A percentile compares a stretch with the other conserved stretches of the same genome.
phyloP scores from a whole-genome alignment of 2,888 invertebrate species.

The Drosophila anomelani region DNA sequence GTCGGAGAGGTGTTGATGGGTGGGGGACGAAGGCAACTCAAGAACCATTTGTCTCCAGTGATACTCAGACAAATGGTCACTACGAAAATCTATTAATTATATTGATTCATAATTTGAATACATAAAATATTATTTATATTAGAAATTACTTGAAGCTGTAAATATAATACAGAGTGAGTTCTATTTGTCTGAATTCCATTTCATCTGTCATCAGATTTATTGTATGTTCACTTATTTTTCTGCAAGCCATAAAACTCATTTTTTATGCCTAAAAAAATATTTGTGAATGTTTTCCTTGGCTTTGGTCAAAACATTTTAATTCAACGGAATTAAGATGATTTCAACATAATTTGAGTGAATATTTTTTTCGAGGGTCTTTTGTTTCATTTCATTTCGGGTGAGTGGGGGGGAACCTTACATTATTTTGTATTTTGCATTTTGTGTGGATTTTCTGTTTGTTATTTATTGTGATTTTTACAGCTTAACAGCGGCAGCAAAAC shows the following conservation, averaged over 20 bases:
- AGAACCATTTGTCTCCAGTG: conserved; percentile 33
- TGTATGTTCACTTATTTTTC: conserved; percentile 7
- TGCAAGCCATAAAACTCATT: conserved; percentile 17
- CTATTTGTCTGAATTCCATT: neutral
- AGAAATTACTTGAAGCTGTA: neutral
- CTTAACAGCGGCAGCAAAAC: conserved; percentile 2
- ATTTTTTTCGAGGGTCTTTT: neutral
- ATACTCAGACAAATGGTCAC: conserved; percentile 22
- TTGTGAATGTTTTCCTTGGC: conserved; percentile 13
- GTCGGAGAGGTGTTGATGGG: conserved; percentile 20
- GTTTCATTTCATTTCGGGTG: neutral
- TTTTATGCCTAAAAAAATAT: conserved; percentile 11
- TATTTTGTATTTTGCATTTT: conserved; percentile 12
- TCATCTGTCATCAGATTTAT: conserved; percentile 15
- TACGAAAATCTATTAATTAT: conserved; percentile 22
- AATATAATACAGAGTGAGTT: neutral
- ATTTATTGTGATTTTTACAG: conserved; percentile 30
- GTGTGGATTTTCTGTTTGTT: conserved; percentile 26
- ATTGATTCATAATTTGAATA: neutral
- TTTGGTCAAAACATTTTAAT: conserved; percentile 23
- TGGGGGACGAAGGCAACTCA: conserved; percentile 9
- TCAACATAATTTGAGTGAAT: conserved; percentile 13
- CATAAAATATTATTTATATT: neutral
- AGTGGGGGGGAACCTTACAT: neutral
- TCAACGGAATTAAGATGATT: conserved; percentile 16